These are phyloP conservation scores for Parasteatoda lunata DNA, from an alignment of 2,888 invertebrate genomes.

Conservation along the genomic window DNA sequence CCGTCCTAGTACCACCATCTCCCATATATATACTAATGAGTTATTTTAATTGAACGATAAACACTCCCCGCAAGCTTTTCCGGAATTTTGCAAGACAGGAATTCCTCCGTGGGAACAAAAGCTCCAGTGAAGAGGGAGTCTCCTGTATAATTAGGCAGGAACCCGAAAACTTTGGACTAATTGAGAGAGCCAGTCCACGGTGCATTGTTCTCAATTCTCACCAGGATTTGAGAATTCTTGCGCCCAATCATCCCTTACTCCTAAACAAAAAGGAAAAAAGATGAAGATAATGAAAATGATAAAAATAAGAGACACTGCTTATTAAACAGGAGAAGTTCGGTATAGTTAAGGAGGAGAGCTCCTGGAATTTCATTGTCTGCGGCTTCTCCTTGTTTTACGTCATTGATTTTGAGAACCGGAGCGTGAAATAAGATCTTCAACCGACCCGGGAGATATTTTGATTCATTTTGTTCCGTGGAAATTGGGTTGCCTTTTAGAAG, in stretches of 20 bases:
- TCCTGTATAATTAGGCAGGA: constrained; percentile 61
- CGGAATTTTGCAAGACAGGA: constrained; percentile 11
- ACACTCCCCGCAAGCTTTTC: constrained; percentile 50
- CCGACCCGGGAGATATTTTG: no score
- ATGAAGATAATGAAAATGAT: constrained; percentile 65
- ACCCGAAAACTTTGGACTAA: constrained; percentile 62
- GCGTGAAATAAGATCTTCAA: background rate
- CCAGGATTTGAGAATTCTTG: constrained; percentile 2
- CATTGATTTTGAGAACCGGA: background rate
- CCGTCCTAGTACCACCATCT: constrained; percentile 7
- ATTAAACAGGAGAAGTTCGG: constrained; percentile 25
- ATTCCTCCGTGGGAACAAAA: constrained; percentile 52
- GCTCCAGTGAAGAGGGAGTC: constrained; percentile 20
- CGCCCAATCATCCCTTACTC: background rate
- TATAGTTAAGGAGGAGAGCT: background rate
- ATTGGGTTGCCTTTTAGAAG: no score
- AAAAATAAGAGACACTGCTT: constrained; percentile 66
- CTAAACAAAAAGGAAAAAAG: background rate
- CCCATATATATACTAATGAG: constrained; percentile 66
- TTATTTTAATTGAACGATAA: constrained; percentile 68
- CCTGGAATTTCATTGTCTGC: background rate
- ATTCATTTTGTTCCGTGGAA: no score
- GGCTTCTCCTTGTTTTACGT: background rate
- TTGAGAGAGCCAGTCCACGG: constrained; percentile 35
- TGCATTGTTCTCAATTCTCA: constrained; percentile 38